A percentile compares a stretch with the other conserved stretches of the same genome.
phyloP scores from a whole-genome alignment of 2,113 vertebrate genomes.

The Willisornis vidua region DNA sequence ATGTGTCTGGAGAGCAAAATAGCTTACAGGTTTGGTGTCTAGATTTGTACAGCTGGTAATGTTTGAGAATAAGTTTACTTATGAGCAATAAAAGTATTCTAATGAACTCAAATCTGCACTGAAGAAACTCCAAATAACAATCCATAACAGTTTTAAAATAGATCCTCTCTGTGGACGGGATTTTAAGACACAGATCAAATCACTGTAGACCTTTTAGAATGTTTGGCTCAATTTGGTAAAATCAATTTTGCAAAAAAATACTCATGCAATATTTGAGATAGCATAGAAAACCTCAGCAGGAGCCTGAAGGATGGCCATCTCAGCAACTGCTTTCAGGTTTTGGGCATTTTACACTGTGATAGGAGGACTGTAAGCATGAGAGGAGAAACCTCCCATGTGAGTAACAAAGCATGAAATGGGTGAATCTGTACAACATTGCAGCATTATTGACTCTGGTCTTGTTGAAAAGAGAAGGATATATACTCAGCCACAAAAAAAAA shows the following conservation, averaged over 20 bases:
- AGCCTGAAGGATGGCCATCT: background rate
- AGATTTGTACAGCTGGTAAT: constrained; percentile 65
- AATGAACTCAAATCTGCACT: constrained; percentile 33
- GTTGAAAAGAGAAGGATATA: background rate
- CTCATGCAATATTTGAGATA: background rate
- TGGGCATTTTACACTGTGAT: background rate
- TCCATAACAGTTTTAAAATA: background rate
- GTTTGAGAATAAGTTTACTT: constrained; percentile 52
- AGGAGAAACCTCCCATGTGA: background rate
- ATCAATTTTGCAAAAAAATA: background rate
- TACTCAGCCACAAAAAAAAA: background rate
- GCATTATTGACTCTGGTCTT: background rate
- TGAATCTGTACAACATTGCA: background rate
- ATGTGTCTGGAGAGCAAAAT: constrained; percentile 33
- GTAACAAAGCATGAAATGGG: background rate
- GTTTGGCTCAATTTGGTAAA: background rate
- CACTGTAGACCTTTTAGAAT: background rate
- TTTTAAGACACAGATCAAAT: constrained; percentile 6
- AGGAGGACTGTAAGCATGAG: background rate
- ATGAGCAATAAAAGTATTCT: constrained; percentile 35
- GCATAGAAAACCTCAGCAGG: background rate
- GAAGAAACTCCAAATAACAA: constrained; percentile 23
- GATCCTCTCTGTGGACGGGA: background rate
- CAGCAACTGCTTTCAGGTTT: background rate
- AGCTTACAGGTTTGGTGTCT: constrained; percentile 8